Evolutionary conservation across 2,888 invertebrate species (phyloP), one percentile per base, ranked within the genome.

Genomic region (Clostera curtula): DNA sequence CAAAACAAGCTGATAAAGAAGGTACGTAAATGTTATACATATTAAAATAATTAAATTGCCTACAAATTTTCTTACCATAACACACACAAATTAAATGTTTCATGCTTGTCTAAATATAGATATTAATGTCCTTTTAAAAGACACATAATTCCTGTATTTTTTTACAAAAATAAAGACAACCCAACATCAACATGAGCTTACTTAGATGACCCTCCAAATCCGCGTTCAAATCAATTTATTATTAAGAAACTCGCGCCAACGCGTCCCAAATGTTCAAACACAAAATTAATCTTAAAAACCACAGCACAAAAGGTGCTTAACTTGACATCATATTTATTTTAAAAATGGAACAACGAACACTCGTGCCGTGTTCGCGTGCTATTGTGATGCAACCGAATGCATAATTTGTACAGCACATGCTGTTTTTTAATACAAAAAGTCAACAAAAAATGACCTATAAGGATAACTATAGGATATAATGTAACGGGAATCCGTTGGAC

Each of bases 391-490:
- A 76, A 41, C 68, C 65, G 70, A 69, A 75, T 83, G 76, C 76
- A 79, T 82, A 80, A 82, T 82, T 79, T 74, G 69, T 73, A 56
- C 70, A 77, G 77, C 82, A 79, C 77, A 80, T 77, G 83, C 68
- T 69, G 53, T 56, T 62, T 75, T 79, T 79, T 73, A 53, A 31
- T 39, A 40, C 66, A 68, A 68, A 66, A 60, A 50, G 30, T 47
- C 25, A 30, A 54, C 64, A 72, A 76, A 82, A 77, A 74, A 60
- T 82, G 80, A 82, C 79, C 82, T 71, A 69, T n/a, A 47, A 59
- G 60, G 62, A 53, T 55, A 65, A 60, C 63, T 64, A n/a, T n/a
- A n/a, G n/a, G n/a, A n/a, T n/a, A n/a, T n/a, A n/a, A 62, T 59
- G 56, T 70, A 75, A 71, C 74, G 70, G 72, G 71, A 71, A 67